Conservation (phyloP, 1,140 invertebrate species). For the Semibalanus balanoides region DNA sequence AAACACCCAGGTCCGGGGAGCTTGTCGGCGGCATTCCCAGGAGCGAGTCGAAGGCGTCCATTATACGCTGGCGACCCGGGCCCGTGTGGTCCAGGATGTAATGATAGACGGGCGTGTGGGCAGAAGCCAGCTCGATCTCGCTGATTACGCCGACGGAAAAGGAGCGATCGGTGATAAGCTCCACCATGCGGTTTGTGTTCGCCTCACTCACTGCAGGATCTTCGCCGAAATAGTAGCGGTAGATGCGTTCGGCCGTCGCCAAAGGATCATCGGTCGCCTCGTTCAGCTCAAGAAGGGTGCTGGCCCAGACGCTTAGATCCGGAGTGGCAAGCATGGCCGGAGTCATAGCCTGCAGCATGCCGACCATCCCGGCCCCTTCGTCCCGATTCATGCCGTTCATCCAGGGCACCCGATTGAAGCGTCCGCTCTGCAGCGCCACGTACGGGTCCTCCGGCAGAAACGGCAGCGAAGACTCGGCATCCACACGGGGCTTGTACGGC, state of each 20-base stretch:
- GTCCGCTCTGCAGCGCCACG: constrained; percentile 25
- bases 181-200: too few relatives aligned
- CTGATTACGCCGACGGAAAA: background rate
- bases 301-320: background rate
- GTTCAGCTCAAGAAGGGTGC: background rate
- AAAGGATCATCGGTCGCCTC: background rate
- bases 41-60: background rate
- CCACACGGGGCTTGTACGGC: background rate
- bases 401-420: constrained; percentile 39
- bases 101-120: constrained; percentile 25
- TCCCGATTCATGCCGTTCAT: constrained; percentile 41
- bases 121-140: background rate
- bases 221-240: constrained; percentile 4
- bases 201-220: too few relatives aligned
- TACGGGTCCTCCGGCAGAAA: constrained; percentile 30
- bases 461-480: background rate
- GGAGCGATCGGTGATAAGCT: background rate
- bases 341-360: too few relatives aligned
- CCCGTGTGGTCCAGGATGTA: constrained; percentile 7
- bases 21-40: constrained; percentile 15
- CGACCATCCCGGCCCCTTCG: constrained; percentile 31
- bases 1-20: constrained; percentile 28
- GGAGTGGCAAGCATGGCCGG: background rate
- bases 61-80: background rate
- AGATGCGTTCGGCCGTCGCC: background rate